Evolutionary conservation across 2,113 vertebrate genomes (phyloP).

Genomic region (Cyprinodon brontotheroides): DNA sequence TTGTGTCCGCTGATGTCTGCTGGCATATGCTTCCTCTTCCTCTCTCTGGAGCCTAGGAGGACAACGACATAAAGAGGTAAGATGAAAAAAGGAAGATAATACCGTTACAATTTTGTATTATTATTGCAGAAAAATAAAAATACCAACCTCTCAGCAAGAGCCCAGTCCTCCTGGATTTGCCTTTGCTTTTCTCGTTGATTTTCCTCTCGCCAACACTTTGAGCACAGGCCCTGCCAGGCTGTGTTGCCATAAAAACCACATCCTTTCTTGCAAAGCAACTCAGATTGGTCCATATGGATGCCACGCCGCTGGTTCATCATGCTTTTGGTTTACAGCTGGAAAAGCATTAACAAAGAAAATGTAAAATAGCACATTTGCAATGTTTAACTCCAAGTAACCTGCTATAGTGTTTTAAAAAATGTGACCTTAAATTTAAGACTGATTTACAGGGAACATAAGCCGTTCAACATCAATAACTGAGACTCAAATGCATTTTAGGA

Average conservation of each 20-base stretch:
- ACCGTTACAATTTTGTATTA: background rate
- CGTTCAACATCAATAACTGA: background rate
- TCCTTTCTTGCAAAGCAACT: constrained; percentile 95
- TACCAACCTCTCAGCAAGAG: constrained; percentile 90
- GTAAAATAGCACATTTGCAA: background rate
- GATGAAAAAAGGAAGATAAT: background rate
- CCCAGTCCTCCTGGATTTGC: constrained; percentile 96
- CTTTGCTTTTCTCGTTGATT: constrained; percentile 88
- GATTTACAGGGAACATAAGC: background rate
- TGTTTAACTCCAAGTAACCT: background rate
- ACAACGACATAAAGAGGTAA: background rate
- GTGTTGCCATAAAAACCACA: constrained; percentile 96
- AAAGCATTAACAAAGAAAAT: background rate
- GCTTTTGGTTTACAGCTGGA: constrained; percentile 61
- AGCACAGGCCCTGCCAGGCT: constrained; percentile 94
- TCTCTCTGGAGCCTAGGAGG: constrained; percentile 85
- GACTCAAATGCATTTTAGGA: background rate
- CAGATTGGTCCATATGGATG: constrained; percentile 94
- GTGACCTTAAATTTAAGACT: background rate
- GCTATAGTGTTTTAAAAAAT: background rate
- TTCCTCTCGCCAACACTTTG: constrained; percentile 95
- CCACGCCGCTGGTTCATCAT: constrained; percentile 90
- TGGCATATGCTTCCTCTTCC: constrained; percentile 92
- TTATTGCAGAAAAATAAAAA: background rate
- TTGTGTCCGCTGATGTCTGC: constrained; percentile 83